Evolutionary conservation across 1,140 invertebrate genomes (phyloP), one percentile per base, ranked within the genome.

Genomic region (Megalopta genalis): DNA sequence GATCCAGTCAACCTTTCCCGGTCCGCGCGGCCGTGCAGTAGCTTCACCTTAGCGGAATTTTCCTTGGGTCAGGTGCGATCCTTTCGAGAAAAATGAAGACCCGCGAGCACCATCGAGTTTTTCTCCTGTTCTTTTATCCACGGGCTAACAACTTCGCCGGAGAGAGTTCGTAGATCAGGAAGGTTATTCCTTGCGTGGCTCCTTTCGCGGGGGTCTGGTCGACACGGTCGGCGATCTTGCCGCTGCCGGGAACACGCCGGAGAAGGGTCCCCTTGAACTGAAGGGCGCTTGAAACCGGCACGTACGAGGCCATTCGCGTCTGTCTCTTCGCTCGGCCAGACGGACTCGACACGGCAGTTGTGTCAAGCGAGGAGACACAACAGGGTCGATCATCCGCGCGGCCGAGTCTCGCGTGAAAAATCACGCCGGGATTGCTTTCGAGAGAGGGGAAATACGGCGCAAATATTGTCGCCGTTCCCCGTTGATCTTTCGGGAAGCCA

Each of bases 251-350:
- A 49, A 84, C n/a, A n/a, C 52, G 75, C 74, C 78, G 49, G 18
- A 80, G 81, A 76, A 77, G 80, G 49, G 62, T 49, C 71, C 77
- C 72, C 83, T 84, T 62, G 65, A 83, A 68, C 62, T 60, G 62
- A 25, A 84, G 81, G 81, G 80, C 72, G 42, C 83, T 84, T 67
- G 49, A 84, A 42, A 74, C 68, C n/a, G 59, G 77, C 83, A 83
- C 77, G 81, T 80, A 80, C 77, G 72, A 80, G 77, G 39, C 39
- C 77, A 70, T 83, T 46, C 65, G 66, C 67, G 49, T 80, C 59
- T 83, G 72, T 84, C 59, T 57, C 75, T 71, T 64, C 39, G 46
- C 83, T 80, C 52, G 77, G 63, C 71, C 81, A 83, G 81, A 80
- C 81, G 67, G 67, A 83, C 71, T 75, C 49, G 66, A 75, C 71